Base-by-base conservation (phyloP, 2,888 invertebrate species). In the Metallyticus violacea region DNA sequence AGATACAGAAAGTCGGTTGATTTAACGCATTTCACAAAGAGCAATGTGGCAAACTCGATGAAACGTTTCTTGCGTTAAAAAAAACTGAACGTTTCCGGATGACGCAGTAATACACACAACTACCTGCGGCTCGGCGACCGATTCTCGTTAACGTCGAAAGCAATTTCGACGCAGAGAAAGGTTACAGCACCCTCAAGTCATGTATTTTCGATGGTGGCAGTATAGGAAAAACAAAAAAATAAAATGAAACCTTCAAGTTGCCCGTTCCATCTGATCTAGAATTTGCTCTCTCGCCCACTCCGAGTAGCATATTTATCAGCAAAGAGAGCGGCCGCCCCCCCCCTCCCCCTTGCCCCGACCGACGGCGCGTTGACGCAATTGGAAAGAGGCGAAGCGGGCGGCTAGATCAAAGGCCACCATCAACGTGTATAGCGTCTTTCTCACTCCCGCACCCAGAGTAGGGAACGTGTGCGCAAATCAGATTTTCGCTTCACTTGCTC, bases 401-500 rank as follows among this genome's bases (percentile, higher is more conserved):
- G 86, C 86, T 28, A 86, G 86, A 86, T 86, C 86, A 86, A 86
- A 85, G 85, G 85, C 28, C 85, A 26, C 76, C 83, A 77, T 83
- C 83, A 26, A 25, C 40, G 28, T 80, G 80, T 26, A 28, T 26
- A n/a, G 80, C 29, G n/a, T 76, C 77, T 7, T 77, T 83, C 83
- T 77, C 83, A 83, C 83, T 77, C 29, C 81, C 7, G 22, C 25
- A 30, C 27, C 26, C 27, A 26, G 27, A 77, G 81, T 22, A 76
- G 29, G 81, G 86, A 86, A 84, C 85, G 88, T 78, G 86, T 85
- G 89, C 89, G 89, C 89, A 89, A 90, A 90, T 90, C 89, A 89
- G 89, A 90, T 90, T 90, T 90, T 89, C 90, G 88, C 89, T 89
- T 89, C 87, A 88, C 86, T 88, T 88, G 88, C 88, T 88, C 87